Percentiles rank a stretch among this genome's conserved stretches.
Evolutionary conservation across 2,797 vertebrate genomes (phyloP).

Genomic region (Sebastes cheni): DNA sequence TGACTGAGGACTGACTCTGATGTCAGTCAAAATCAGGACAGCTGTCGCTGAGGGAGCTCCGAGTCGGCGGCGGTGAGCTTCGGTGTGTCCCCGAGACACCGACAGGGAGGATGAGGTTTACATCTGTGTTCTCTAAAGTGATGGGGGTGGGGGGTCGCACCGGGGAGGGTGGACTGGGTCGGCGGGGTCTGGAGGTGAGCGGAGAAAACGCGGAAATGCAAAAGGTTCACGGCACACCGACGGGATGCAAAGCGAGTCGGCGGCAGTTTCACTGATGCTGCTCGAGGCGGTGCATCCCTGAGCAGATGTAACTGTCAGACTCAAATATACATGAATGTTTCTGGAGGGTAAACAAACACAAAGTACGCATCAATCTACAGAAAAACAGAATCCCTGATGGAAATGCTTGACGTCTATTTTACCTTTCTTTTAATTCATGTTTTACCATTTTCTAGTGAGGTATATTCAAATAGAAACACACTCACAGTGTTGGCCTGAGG

Average conservation of each 20-base stretch:
- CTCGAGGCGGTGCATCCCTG: slow-evolving; percentile 52
- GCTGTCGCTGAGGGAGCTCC: slow-evolving; percentile 56
- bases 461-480: background rate
- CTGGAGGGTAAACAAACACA: slow-evolving; percentile 41
- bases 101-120: slow-evolving; percentile 38
- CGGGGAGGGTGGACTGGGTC: background rate
- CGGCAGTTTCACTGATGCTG: background rate
- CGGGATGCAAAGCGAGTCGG: background rate
- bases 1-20: slow-evolving; percentile 77
- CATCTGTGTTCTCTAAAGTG: slow-evolving; percentile 61
- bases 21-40: slow-evolving; percentile 73
- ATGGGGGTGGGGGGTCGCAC: slow-evolving; percentile 20
- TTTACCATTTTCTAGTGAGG: slow-evolving; percentile 36
- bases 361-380: background rate
- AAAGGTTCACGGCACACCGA: background rate
- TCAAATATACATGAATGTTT: slow-evolving; percentile 13
- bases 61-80: slow-evolving; percentile 49
- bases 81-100: slow-evolving; percentile 29
- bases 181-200: slow-evolving; percentile 34
- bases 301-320: slow-evolving; percentile 58
- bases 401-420: slow-evolving; percentile 1
- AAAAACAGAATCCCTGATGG: background rate
- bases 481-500: slow-evolving; percentile 24
- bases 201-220: background rate
- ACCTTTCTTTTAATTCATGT: slow-evolving; percentile 43